Evolutionary conservation across 2,797 vertebrate species (phyloP).

Genomic region (Gadopsis bispinosus): DNA sequence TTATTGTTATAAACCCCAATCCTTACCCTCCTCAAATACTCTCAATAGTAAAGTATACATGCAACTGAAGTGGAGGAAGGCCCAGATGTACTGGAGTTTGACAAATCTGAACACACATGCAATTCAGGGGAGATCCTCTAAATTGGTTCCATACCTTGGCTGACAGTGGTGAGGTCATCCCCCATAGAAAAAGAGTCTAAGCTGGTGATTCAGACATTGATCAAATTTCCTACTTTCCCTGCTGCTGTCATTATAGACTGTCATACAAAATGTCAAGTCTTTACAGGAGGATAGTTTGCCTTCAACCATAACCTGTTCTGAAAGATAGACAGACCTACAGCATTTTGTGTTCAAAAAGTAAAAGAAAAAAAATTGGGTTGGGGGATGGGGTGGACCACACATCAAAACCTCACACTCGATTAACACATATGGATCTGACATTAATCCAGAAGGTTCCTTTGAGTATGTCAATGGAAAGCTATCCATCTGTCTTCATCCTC

Average conservation of each 20-base stretch:
- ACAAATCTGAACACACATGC: conserved; percentile 76
- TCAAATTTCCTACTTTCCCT: conserved; percentile 67
- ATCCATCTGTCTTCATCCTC: conserved; percentile 82
- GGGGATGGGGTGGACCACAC: conserved; percentile 56
- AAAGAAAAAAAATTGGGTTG: background rate
- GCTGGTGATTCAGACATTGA: conserved; percentile 57
- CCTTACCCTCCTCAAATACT: conserved; percentile 14
- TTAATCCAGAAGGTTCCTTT: conserved; percentile 76
- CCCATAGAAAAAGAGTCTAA: conserved; percentile 50
- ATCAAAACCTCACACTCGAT: conserved; percentile 73
- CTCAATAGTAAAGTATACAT: conserved; percentile 60
- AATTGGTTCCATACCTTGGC: conserved; percentile 84
- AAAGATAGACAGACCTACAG: conserved; percentile 58
- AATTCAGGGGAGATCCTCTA: conserved; percentile 74
- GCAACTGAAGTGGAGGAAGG: conserved; percentile 70
- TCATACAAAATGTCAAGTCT: conserved; percentile 49
- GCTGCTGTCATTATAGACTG: conserved; percentile 65
- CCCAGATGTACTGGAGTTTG: conserved; percentile 73
- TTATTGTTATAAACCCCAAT: conserved; percentile 70
- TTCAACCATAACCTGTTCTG: conserved; percentile 55
- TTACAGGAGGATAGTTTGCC: conserved; percentile 47
- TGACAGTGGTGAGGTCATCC: conserved; percentile 82
- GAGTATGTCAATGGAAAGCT: conserved; percentile 78
- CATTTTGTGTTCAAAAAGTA: conserved; percentile 34
- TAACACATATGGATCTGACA: conserved; percentile 82